A percentile compares a stretch with the other conserved stretches of the same genome.
Evolutionary conservation across 1,140 invertebrate species (phyloP).

Genomic region (Pogonomyrmex californicus): DNA sequence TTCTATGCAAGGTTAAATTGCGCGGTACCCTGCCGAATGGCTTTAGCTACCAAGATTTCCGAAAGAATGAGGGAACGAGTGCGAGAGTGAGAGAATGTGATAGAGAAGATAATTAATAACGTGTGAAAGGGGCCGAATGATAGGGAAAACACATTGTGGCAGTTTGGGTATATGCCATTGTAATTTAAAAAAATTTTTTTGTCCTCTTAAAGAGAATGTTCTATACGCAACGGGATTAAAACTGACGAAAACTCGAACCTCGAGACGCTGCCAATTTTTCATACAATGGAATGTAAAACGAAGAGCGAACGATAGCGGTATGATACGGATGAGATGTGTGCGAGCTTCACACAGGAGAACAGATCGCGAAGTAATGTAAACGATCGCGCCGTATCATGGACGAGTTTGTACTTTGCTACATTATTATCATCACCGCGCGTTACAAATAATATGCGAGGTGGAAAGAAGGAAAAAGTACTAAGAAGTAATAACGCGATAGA

Average conservation of each 20-base stretch:
- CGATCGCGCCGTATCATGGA: constrained; percentile 30
- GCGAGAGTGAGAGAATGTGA: constrained; percentile 70
- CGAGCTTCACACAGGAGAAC: constrained; percentile 14
- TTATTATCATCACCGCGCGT: constrained; percentile 59
- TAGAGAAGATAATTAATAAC: constrained; percentile 59
- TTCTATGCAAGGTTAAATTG: constrained; percentile 66
- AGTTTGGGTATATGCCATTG: constrained; percentile 71
- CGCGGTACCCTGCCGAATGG: constrained; percentile 57
- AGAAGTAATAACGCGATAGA: constrained; percentile 75
- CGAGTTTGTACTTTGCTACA: constrained; percentile 59
- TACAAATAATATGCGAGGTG: constrained; percentile 61
- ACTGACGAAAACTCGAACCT: constrained; percentile 61
- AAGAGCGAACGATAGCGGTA: constrained; percentile 55
- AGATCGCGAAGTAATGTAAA: constrained; percentile 43
- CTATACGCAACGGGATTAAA: constrained; percentile 54
- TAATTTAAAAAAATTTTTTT: constrained; percentile 70
- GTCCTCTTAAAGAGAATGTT: constrained; percentile 62
- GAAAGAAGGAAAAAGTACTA: constrained; percentile 62
- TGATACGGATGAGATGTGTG: not conserved
- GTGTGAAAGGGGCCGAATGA: constrained; percentile 62
- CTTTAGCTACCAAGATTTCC: constrained; percentile 58
- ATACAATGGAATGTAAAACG: constrained; percentile 66
- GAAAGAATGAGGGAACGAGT: constrained; percentile 71
- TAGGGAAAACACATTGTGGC: constrained; percentile 64
- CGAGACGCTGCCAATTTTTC: constrained; percentile 76